A percentile compares a stretch with the other conserved stretches of the same genome.
phyloP scores from a whole-genome alignment of 2,888 invertebrate species.

The Diarsia brunnea region DNA sequence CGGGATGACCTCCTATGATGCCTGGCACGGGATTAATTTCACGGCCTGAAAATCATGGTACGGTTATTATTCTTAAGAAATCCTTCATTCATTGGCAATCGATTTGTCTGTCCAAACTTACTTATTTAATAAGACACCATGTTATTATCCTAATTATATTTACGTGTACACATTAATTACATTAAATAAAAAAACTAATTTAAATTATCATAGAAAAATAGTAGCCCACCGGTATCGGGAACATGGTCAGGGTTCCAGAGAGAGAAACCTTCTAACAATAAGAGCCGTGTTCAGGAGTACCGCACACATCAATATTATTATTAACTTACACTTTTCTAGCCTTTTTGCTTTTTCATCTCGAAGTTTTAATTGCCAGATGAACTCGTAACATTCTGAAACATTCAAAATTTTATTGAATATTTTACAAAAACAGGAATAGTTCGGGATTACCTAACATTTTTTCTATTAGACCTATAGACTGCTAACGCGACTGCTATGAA shows the following conservation, averaged over 20 bases:
- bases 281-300: not conserved
- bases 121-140: not conserved
- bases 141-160: too few relatives aligned
- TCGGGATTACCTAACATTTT: not conserved
- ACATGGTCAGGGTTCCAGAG: too few relatives aligned
- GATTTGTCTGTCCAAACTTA: not conserved
- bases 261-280: not conserved
- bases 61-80: not conserved
- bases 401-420: not conserved
- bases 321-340: constrained; percentile 70
- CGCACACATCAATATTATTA: not conserved
- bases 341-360: constrained; percentile 61
- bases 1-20: constrained; percentile 70
- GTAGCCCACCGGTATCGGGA: too few relatives aligned
- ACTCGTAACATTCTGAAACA: constrained; percentile 76
- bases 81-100: not conserved
- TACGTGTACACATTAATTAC: too few relatives aligned
- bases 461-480: too few relatives aligned
- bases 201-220: too few relatives aligned
- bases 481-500: too few relatives aligned
- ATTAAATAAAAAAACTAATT: too few relatives aligned
- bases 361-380: constrained; percentile 70
- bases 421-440: not conserved
- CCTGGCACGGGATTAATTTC: constrained; percentile 6
- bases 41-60: constrained; percentile 22